Evolutionary conservation across 2,888 invertebrate species (phyloP), one percentile per base, ranked within the genome.

Genomic region (Aspidiotus destructor): DNA sequence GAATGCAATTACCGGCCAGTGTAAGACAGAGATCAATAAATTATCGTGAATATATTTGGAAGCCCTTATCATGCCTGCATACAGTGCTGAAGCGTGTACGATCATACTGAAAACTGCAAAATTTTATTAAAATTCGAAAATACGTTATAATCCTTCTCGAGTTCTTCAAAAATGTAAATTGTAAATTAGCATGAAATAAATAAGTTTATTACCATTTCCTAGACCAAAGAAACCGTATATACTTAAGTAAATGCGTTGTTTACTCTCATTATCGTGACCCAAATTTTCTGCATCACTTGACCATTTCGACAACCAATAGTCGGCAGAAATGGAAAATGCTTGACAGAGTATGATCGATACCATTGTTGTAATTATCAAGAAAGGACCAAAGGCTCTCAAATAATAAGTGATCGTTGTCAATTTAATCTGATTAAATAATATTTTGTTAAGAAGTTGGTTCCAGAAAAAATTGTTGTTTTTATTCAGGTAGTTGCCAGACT

Each of bases 221-320:
- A 88, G 79, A 72, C 93, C 94, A 71, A 94, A 84, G 16, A 86
- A 89, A 71, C 90, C 93, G 77, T 93, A 94, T n/a, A 92, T 89
- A 64, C 91, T 89, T 70, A 94, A 82, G 76, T 92, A 92, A 79
- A 28, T 28, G 5, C 28, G 28, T 28, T 28, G 28, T 28, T 5
- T 28, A 28, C 28, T 28, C 28, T 28, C 28, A 28, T 28, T 28
- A 5, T 28, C 28, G 28, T 28, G 28, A 28, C 28, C 28, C 28
- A 28, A 28, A 28, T 28, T 28, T 28, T 28, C 28, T 28, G 79
- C 75, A 74, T 90, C 89, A 73, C 84, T 85, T 13, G 92, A 86
- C 92, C 92, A 92, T 70, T 80, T 76, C 17, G 88, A 86, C 41
- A 93, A 82, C 92, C 92, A 93, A 73, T 90, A 81, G 79, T 90